These are phyloP conservation scores for Labeo catla DNA, from an alignment of 2,113 vertebrate species.

Conservation along the genomic window DNA sequence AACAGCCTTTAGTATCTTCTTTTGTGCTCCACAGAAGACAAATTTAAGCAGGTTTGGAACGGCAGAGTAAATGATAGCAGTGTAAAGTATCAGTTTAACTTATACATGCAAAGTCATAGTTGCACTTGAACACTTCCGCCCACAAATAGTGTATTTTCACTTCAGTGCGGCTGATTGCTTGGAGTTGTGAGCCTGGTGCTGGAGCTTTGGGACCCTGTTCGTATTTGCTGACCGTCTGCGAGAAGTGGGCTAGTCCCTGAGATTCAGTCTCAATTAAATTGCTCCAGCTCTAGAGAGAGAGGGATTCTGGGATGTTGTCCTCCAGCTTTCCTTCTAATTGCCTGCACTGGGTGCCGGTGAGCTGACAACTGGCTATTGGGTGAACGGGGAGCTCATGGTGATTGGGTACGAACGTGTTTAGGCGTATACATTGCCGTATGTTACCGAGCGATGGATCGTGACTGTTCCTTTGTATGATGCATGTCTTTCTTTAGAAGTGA, in stretches of 20 bases:
- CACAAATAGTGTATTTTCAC: not conserved
- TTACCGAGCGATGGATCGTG: slow-evolving; percentile 1
- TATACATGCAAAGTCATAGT: slow-evolving; percentile 4
- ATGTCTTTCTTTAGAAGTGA: slow-evolving; percentile 50
- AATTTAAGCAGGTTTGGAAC: not conserved
- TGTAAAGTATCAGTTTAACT: not conserved
- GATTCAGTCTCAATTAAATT: slow-evolving; percentile 54
- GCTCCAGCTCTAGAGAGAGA: slow-evolving; percentile 41
- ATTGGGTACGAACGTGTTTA: not conserved
- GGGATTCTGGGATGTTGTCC: slow-evolving; percentile 43
- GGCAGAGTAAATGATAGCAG: not conserved
- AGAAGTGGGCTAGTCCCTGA: slow-evolving; percentile 35
- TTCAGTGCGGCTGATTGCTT: slow-evolving; percentile 10
- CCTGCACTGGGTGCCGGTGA: slow-evolving; percentile 31
- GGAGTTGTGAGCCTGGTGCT: slow-evolving; percentile 25
- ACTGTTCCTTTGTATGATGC: slow-evolving; percentile 45
- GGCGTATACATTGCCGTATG: not conserved
- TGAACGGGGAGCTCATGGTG: not conserved
- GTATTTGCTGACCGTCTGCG: slow-evolving; percentile 30
- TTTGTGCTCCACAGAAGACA: not conserved
- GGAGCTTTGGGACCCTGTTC: slow-evolving; percentile 7
- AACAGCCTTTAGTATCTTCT: not conserved
- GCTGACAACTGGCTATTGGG: slow-evolving; percentile 38
- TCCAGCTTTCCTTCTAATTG: slow-evolving; percentile 49
- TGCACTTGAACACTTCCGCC: not conserved